Evolutionary conservation across 2,888 invertebrate species (phyloP).

Genomic region (Meta bourneti): DNA sequence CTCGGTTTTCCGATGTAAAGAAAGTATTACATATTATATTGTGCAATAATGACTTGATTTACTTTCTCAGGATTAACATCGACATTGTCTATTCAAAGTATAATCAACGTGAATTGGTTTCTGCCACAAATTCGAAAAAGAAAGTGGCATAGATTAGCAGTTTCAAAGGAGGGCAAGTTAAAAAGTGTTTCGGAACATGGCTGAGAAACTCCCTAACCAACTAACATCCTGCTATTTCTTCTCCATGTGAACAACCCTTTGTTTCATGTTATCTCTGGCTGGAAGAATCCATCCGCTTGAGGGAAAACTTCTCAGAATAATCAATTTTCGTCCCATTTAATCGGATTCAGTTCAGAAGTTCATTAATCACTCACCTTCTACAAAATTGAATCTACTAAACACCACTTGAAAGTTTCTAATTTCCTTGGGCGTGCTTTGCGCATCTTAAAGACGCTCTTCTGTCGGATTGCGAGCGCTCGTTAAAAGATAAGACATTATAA

Average conservation of each 20-base stretch:
- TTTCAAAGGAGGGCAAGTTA: not conserved
- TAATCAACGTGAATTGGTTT: too few relatives aligned
- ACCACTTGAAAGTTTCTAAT: constrained; percentile 56
- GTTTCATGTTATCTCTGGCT: constrained; percentile 36
- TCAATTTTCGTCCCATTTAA: constrained; percentile 61
- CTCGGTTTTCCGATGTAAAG: too few relatives aligned
- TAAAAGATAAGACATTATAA: constrained; percentile 51
- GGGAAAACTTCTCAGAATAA: constrained; percentile 51
- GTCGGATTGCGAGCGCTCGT: constrained; percentile 33
- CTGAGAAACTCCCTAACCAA: not conserved
- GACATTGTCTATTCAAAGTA: too few relatives aligned
- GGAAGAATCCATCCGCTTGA: constrained; percentile 25
- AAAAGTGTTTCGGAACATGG: constrained; percentile 1
- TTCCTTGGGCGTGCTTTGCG: constrained; percentile 38
- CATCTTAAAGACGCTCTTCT: constrained; percentile 48
- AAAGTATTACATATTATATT: too few relatives aligned
- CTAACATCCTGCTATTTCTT: not conserved
- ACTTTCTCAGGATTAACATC: too few relatives aligned
- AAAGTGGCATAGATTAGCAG: not conserved
- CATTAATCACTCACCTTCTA: constrained; percentile 45
- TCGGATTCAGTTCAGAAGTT: constrained; percentile 42
- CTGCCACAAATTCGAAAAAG: not conserved
- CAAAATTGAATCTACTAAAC: constrained; percentile 55
- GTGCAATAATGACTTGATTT: too few relatives aligned
- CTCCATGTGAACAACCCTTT: not conserved